These are phyloP conservation scores for Yponomeuta evonymella DNA, from an alignment of 2,888 invertebrate genomes.

Conservation along the genomic window DNA sequence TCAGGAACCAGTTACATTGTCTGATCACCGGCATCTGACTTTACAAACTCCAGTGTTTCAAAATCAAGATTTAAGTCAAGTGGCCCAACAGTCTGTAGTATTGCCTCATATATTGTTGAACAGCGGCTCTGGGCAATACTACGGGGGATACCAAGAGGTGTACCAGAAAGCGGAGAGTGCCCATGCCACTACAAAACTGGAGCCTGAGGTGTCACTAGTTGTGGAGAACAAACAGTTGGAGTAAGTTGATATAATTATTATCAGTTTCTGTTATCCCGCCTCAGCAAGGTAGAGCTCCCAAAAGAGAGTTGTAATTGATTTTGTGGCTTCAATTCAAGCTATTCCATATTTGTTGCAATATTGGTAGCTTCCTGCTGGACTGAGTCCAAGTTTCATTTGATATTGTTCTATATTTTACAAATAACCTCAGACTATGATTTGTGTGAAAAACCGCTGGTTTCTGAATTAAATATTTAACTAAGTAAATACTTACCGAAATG, in stretches of 20 bases:
- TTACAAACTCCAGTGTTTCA: conserved; percentile 33
- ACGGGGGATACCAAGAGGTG: conserved; percentile 41
- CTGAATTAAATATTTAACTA: no score
- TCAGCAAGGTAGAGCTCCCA: no score
- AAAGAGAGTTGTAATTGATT: no score
- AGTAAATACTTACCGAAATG: no score
- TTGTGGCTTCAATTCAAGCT: no score
- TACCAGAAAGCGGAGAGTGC: conserved; percentile 45
- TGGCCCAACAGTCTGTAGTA: conserved; percentile 47
- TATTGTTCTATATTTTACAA: no score
- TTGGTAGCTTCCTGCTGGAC: no score
- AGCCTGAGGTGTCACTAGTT: conserved; percentile 35
- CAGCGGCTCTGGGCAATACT: conserved; percentile 31
- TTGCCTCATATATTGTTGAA: conserved; percentile 55
- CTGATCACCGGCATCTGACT: not conserved
- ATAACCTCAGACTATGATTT: no score
- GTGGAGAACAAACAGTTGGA: conserved; percentile 36
- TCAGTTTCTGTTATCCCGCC: no score
- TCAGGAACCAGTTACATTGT: not conserved
- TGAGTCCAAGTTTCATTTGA: no score
- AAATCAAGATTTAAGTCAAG: conserved; percentile 41
- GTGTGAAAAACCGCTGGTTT: no score
- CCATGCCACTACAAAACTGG: conserved; percentile 42
- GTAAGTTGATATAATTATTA: conserved; percentile 36
- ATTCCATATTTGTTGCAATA: no score